phyloP scores from a whole-genome alignment of 2,888 invertebrate species.

The Crossocerus cetratus region DNA sequence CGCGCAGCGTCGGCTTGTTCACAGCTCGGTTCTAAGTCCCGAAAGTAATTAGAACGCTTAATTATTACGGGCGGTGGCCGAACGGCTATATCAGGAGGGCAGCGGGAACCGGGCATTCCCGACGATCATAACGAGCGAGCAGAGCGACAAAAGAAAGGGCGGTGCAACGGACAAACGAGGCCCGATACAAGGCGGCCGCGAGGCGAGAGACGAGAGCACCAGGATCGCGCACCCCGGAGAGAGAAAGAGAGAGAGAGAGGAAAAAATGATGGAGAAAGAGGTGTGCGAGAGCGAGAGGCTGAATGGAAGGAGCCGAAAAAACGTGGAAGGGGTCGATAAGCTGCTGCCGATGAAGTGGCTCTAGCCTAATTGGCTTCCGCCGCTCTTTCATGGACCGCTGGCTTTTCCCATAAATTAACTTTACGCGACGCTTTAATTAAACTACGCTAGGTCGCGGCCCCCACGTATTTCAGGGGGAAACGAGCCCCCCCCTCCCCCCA shows the following conservation, averaged over 20 bases:
- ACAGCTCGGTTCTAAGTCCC: slow-evolving; percentile 14
- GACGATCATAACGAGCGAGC: slow-evolving; percentile 49
- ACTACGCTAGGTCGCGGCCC: slow-evolving; percentile 50
- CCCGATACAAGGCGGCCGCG: slow-evolving; percentile 34
- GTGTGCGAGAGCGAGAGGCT: slow-evolving; percentile 31
- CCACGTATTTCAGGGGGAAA: slow-evolving; percentile 44
- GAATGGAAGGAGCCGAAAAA: slow-evolving; percentile 32
- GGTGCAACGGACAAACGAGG: slow-evolving; percentile 51
- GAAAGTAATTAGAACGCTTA: slow-evolving; percentile 56
- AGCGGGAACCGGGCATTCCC: slow-evolving; percentile 33
- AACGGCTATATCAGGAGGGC: slow-evolving; percentile 25
- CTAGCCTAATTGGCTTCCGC: slow-evolving; percentile 68
- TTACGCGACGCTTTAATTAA: slow-evolving; percentile 62
- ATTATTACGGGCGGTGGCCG: slow-evolving; percentile 43
- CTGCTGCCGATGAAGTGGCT: slow-evolving; percentile 57
- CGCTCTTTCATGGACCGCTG: slow-evolving; percentile 57
- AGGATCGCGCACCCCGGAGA: too few relatives aligned
- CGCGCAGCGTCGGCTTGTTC: slow-evolving; percentile 30
- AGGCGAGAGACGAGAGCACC: slow-evolving; percentile 14
- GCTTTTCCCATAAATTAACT: slow-evolving; percentile 63
- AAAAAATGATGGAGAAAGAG: too few relatives aligned
- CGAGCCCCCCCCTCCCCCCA: background rate
- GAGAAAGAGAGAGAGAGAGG: too few relatives aligned
- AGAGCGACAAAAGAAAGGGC: slow-evolving; percentile 50
- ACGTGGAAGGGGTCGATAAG: slow-evolving; percentile 51